Conservation (phyloP, 2,113 vertebrate genomes). For the Phainopepla nitens region DNA sequence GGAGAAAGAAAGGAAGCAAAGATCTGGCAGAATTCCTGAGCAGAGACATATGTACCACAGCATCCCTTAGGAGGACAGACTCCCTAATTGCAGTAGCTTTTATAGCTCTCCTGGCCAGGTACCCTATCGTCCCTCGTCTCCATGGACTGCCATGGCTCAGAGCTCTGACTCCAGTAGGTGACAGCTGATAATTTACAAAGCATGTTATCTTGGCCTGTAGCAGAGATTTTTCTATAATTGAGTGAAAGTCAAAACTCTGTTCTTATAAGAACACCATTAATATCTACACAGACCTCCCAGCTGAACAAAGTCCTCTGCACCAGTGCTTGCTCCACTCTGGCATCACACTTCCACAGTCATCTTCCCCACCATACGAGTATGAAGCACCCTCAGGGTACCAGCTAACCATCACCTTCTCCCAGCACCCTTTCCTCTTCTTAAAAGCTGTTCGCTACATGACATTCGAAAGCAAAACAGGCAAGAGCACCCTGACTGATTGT, state of each 20-base stretch:
- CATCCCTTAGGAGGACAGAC: neutral
- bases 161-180: neutral
- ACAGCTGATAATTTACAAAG: neutral
- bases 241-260: neutral
- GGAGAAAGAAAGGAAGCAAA: neutral
- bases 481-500: constrained; percentile 24
- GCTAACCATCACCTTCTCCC: neutral
- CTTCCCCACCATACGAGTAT: fast-evolving
- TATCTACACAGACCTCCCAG: neutral
- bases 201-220: neutral
- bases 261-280: neutral
- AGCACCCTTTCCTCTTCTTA: neutral
- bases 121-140: neutral
- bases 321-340: neutral
- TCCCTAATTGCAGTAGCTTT: neutral
- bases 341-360: neutral
- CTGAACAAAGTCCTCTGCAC: neutral
- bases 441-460: neutral
- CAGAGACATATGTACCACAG: neutral
- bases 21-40: neutral
- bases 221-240: neutral
- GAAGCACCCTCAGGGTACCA: neutral
- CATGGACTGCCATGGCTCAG: neutral
- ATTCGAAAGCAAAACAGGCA: constrained; percentile 36
- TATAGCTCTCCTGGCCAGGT: neutral